These are phyloP conservation scores for Pardalotus punctatus DNA, from an alignment of 2,113 vertebrate genomes.

Conservation along the genomic window DNA sequence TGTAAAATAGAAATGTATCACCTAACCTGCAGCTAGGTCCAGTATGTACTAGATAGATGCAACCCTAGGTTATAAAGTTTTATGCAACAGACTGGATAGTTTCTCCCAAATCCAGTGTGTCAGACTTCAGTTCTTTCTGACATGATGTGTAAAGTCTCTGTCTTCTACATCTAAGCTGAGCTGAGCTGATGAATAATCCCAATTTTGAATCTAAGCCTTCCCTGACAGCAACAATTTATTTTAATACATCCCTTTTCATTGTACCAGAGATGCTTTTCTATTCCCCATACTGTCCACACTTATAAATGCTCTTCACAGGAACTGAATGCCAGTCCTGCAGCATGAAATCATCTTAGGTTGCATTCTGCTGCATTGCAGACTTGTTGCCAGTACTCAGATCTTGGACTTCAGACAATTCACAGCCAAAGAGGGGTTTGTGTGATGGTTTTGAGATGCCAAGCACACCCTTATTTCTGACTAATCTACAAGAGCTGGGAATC, in stretches of 20 bases:
- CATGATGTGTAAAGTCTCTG: not conserved
- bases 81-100: not conserved
- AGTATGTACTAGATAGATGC: not conserved
- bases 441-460: not conserved
- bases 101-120: not conserved
- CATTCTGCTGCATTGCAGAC: not conserved
- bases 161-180: not conserved
- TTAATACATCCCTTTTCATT: not conserved
- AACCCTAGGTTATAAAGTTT: not conserved
- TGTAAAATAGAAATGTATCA: not conserved
- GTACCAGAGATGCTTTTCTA: not conserved
- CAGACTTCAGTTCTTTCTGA: not conserved
- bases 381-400: not conserved
- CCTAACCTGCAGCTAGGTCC: not conserved
- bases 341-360: not conserved
- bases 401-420: not conserved
- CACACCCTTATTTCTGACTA: not conserved
- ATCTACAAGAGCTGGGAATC: not conserved
- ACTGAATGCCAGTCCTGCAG: not conserved
- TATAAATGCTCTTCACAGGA: not conserved
- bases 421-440: accelerated
- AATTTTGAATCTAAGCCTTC: not conserved
- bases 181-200: not conserved
- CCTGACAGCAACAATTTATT: not conserved
- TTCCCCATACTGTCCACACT: not conserved